Conservation (phyloP, 2,797 vertebrate genomes). For the Malacoraja senta region DNA sequence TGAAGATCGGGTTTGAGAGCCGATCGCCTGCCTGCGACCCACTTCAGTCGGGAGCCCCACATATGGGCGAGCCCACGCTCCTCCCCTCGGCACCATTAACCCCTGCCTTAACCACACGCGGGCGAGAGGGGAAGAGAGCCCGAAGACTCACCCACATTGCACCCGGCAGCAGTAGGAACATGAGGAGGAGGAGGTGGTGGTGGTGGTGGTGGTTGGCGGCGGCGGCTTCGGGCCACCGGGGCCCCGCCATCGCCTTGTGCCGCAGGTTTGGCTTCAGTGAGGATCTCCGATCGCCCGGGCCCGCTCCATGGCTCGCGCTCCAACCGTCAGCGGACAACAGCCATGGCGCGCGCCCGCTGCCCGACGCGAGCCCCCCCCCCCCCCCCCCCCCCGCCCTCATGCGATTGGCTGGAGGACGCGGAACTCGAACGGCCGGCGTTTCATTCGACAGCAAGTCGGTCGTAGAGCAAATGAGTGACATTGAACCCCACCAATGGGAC, state of each 20-base stretch:
- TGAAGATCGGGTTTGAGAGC: neutral
- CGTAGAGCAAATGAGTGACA: neutral
- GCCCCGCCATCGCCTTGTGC: neutral
- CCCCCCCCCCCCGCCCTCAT: too few species aligned
- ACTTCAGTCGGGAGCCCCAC: too few species aligned
- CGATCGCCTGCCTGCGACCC: too few species aligned
- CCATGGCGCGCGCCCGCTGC: neutral
- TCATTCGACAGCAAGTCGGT: neutral
- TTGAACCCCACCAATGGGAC: neutral
- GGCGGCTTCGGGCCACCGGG: rapidly evolving
- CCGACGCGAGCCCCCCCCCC: neutral
- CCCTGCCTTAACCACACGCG: neutral
- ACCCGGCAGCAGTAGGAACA: neutral
- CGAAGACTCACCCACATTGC: neutral
- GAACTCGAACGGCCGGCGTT: neutral
- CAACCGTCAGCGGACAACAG: conserved; percentile 12
- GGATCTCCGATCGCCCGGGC: neutral
- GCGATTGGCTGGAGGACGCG: neutral
- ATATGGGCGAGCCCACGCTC: too few species aligned
- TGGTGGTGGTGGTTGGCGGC: too few species aligned
- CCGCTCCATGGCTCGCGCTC: neutral
- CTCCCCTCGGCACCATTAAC: too few species aligned
- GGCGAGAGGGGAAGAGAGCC: conserved; percentile 39
- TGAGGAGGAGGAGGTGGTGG: neutral
- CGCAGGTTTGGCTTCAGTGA: neutral